Conservation (phyloP, 2,797 vertebrate genomes). For the Anabacerthia variegaticeps region DNA sequence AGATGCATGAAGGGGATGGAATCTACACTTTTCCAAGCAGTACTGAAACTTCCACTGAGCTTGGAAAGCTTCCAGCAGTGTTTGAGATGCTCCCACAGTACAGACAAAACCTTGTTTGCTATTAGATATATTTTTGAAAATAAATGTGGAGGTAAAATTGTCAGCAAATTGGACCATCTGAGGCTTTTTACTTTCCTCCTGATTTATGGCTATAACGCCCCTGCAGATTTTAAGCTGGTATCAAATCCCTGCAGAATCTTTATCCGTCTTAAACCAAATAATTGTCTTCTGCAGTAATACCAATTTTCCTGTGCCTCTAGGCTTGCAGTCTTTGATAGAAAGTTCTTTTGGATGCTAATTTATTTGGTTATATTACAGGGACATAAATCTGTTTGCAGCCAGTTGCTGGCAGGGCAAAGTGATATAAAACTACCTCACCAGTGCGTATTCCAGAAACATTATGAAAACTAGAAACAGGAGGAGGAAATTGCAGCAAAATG, state of each 20-base stretch:
- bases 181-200: slow-evolving; percentile 28
- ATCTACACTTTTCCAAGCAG: not conserved
- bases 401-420: not conserved
- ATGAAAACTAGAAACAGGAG: not conserved
- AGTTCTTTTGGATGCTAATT: slow-evolving; percentile 54
- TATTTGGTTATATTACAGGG: slow-evolving; percentile 44
- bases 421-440: not conserved
- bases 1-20: not conserved
- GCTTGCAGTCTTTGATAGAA: slow-evolving; percentile 18
- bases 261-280: slow-evolving; percentile 59
- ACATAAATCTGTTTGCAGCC: not conserved
- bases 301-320: slow-evolving; percentile 51
- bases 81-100: not conserved
- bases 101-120: not conserved
- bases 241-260: slow-evolving; percentile 51
- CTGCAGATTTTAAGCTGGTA: slow-evolving; percentile 39
- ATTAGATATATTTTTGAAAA: slow-evolving; percentile 21
- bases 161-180: slow-evolving; percentile 23
- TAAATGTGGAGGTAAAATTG: slow-evolving; percentile 9
- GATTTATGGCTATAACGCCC: slow-evolving; percentile 17
- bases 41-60: not conserved
- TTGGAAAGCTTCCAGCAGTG: slow-evolving; percentile 18
- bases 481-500: not conserved
- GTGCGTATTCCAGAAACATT: not conserved
- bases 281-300: slow-evolving; percentile 61